Base-by-base conservation (phyloP, 2,797 vertebrate species). In the Bryconaethiops microstoma region DNA sequence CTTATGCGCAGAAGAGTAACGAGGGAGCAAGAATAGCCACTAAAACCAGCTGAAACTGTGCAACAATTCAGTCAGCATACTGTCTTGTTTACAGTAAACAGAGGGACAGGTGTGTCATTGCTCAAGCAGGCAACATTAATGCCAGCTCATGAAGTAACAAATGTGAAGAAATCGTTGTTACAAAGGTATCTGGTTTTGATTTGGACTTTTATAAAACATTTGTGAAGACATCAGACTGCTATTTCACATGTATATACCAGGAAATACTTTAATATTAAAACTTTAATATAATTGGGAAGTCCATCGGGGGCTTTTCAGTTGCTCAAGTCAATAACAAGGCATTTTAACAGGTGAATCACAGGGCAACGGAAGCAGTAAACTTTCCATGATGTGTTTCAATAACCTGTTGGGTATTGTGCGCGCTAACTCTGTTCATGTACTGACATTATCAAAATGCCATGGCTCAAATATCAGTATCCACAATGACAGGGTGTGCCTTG, bases 401-500 rank as follows among this genome's bases (percentile, higher is more conserved):
- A 35, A 7, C 35, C 16, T n/a, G 35, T n/a, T 29, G 52, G 50
- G 50, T 62, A 52, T 78, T 63, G 21, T 72, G 29, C 54, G 6
- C 19, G 54, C 45, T 45, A 64, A 48, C 73, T 69, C 59, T 80
- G 64, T 85, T 25, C 25, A 21, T 76, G 68, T 35, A 48, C 25
- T 63, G 69, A 69, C 67, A 73, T 82, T 84, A 76, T 80, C 40
- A 78, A 76, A 67, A 71, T 63, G 76, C 69, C 21, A 5, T 65
- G 65, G 77, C 45, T 82, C 72, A 63, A 72, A 75, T 88, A 42
- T 81, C 74, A 63, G 54, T 13, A 54, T 7, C 63, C 65, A 82
- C 70, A 81, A 71, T 74, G 54, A 63, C 57, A 85, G 82, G 89
- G 88, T 70, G 88, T 88, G 87, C 67, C 87, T 17, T 81, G 68